Percentiles rank a stretch among this genome's conserved stretches.
Evolutionary conservation across 2,888 invertebrate genomes (phyloP).

Genomic region (Hymenopus coronatus): DNA sequence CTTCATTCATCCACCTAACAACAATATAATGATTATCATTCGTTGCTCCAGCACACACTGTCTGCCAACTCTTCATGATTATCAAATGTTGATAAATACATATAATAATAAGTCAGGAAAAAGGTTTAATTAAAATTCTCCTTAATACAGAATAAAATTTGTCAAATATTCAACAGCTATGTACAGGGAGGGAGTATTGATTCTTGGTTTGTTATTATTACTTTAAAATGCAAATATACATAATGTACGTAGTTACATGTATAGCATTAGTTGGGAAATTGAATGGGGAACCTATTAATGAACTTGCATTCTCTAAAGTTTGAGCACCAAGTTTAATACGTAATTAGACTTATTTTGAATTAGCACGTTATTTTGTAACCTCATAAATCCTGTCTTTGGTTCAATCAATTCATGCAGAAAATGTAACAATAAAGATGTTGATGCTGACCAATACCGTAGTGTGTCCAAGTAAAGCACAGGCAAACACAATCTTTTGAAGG

Average conservation of each 20-base stretch:
- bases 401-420: neutral
- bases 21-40: neutral
- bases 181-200: constrained; percentile 30
- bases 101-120: constrained; percentile 11
- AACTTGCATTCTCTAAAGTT: neutral
- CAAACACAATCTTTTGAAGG: neutral
- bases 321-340: constrained; percentile 20
- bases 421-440: neutral
- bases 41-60: neutral
- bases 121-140: constrained; percentile 16
- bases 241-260: neutral
- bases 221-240: constrained; percentile 22
- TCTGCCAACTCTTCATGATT: neutral
- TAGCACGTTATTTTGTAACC: neutral
- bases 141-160: constrained; percentile 37
- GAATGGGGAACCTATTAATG: neutral
- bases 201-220: constrained; percentile 9
- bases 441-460: neutral
- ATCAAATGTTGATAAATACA: neutral
- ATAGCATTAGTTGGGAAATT: neutral
- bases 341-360: constrained; percentile 2
- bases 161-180: constrained; percentile 36
- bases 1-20: neutral
- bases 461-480: neutral
- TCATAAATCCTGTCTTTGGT: neutral